Conservation (phyloP, 2,888 invertebrate species). For the Venusia cambrica region DNA sequence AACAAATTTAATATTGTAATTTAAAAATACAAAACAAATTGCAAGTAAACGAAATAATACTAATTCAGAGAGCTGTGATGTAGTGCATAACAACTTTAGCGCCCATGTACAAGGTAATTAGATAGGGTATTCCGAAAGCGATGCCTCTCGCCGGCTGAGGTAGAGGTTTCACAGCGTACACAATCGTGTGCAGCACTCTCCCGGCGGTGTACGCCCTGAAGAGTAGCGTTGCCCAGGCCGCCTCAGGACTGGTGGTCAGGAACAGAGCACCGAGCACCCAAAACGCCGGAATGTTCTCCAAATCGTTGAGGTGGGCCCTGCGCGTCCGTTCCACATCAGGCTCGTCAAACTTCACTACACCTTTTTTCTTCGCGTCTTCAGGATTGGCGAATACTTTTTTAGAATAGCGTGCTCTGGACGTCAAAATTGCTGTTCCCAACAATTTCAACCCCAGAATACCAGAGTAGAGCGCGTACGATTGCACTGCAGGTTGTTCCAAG, state of each 20-base stretch:
- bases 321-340: constrained; percentile 61
- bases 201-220: constrained; percentile 72
- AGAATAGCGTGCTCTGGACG: constrained; percentile 7
- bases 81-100: constrained; percentile 47
- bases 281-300: constrained; percentile 86
- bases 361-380: constrained; percentile 48
- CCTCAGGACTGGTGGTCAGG: constrained; percentile 75
- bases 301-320: constrained; percentile 85
- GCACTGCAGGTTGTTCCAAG: constrained; percentile 14
- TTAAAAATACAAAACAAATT: too few relatives aligned
- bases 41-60: too few relatives aligned
- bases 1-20: too few relatives aligned
- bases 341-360: constrained; percentile 54
- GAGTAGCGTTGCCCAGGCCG: constrained; percentile 42
- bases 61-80: constrained; percentile 34
- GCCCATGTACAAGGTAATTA: constrained; percentile 57
- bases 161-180: constrained; percentile 82
- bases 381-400: constrained; percentile 55
- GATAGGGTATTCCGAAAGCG: constrained; percentile 46
- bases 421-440: constrained; percentile 15
- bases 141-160: constrained; percentile 77
- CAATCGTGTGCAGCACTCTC: constrained; percentile 82
- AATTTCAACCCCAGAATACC: constrained; percentile 17
- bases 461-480: constrained; percentile 18
- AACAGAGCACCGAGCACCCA: constrained; percentile 80